Evolutionary conservation across 1,140 invertebrate species (phyloP), one percentile per base, ranked within the genome.

Genomic region (Heliothis virescens): DNA sequence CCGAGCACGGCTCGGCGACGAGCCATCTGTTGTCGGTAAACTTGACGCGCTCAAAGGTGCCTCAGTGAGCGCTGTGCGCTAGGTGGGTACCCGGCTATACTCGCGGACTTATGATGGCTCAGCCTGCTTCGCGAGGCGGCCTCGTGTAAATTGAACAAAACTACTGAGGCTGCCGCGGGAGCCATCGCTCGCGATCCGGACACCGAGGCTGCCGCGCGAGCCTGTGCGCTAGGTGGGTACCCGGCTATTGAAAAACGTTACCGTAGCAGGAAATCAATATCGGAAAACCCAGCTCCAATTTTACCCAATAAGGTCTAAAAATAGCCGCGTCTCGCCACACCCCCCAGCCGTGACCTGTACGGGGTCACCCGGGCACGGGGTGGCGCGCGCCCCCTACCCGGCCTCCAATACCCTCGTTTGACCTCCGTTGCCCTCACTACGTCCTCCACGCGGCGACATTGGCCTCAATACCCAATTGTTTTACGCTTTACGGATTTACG

Each of bases 391-490:
- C 65, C 65, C 53, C 65, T 50, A 69, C 3, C 21, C 47, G 47
- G 12, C 18, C 48, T 53, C 65, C 48, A 65, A 65, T 16, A 41
- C 62, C 62, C 62, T 65, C 62, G 29, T 29, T 10, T 65, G 62
- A 13, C 62, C 62, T 65, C 65, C 52, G 65, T 29, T 69, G 48
- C 65, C 65, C 65, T 69, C 47, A 26, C 65, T 69, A 53, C 65
- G 65, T 69, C 65, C 47, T 50, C 65, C 48, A 69, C 65, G 48
- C 53, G 47, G 18, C 65, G 65, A 69, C 65, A 69, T 69, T 69
- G 65, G 48, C 65, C 65, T 52, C 47, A 69, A 69, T 21, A 69
- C 65, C 65, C 65, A 52, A 69, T 69, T 69, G 65, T 69, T 53
- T 52, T 52, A 69, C 16, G 47, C 52, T 69, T 29, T 41, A 63